A percentile compares a stretch with the other conserved stretches of the same genome.
These are phyloP conservation scores for Charaxes varanes DNA, from an alignment of 1,140 invertebrate species.

Conservation along the genomic window DNA sequence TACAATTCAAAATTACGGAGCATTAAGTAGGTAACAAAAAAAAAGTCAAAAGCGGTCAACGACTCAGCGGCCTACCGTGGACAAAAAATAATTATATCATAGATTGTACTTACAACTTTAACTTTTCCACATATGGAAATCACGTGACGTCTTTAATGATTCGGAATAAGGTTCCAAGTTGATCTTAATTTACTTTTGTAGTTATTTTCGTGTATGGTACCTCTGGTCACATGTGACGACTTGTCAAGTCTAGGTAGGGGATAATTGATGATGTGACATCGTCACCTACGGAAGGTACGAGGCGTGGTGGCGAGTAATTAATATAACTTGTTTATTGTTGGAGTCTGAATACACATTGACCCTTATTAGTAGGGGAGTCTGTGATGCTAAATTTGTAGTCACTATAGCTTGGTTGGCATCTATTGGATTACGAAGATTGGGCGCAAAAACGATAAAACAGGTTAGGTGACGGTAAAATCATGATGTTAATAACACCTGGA, in stretches of 20 bases:
- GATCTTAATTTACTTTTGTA: background rate
- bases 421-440: no score
- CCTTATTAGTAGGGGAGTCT: no score
- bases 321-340: constrained; percentile 13
- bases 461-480: no score
- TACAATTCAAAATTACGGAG: constrained; percentile 15
- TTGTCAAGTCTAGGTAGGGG: constrained; percentile 33
- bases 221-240: constrained; percentile 18
- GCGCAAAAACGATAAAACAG: no score
- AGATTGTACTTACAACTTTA: background rate
- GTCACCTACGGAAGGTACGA: constrained; percentile 18
- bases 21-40: constrained; percentile 16
- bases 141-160: background rate
- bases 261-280: constrained; percentile 40
- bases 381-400: no score
- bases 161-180: constrained; percentile 1
- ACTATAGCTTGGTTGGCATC: no score
- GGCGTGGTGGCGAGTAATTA: constrained; percentile 9
- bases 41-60: constrained; percentile 16
- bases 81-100: constrained; percentile 25
- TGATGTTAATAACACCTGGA: no score
- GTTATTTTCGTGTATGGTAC: background rate
- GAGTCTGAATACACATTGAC: constrained; percentile 9
- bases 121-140: background rate
- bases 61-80: constrained; percentile 20